These are phyloP conservation scores for Neoniphon sammara DNA, from an alignment of 2,797 vertebrate genomes.

Conservation along the genomic window DNA sequence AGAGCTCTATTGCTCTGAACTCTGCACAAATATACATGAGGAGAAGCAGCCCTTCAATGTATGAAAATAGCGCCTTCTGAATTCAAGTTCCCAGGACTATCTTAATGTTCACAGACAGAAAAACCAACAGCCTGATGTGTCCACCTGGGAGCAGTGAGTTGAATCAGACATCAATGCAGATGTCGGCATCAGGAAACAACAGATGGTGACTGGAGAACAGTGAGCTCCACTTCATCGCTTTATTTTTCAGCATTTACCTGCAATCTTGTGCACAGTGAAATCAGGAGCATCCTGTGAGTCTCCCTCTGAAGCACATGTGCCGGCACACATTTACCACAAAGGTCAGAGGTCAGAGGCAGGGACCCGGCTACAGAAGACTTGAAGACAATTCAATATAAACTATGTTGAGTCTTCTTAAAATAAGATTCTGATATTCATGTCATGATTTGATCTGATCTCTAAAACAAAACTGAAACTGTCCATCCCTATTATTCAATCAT, in stretches of 20 bases:
- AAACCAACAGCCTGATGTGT: not conserved
- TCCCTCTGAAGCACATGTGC: not conserved
- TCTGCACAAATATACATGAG: conserved; percentile 21
- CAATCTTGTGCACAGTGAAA: not conserved
- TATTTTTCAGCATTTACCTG: not conserved
- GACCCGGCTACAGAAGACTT: no score
- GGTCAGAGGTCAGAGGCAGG: no score
- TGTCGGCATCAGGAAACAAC: not conserved
- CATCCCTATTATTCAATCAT: no score
- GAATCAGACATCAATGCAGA: conserved; percentile 3
- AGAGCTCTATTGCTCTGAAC: conserved; percentile 31
- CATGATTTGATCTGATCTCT: no score
- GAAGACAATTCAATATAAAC: no score
- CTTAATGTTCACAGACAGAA: not conserved
- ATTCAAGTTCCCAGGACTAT: not conserved
- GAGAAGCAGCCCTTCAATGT: not conserved
- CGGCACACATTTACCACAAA: no score
- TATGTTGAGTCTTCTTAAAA: no score
- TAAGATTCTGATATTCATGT: no score
- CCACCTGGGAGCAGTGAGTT: conserved; percentile 1
- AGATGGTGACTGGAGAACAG: conserved; percentile 3
- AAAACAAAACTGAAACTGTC: no score
- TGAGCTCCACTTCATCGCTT: not conserved
- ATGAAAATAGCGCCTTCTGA: not conserved
- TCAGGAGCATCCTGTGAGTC: not conserved